phyloP scores from a whole-genome alignment of 2,113 vertebrate genomes.

The Calyptommatus sinebrachiatus region DNA sequence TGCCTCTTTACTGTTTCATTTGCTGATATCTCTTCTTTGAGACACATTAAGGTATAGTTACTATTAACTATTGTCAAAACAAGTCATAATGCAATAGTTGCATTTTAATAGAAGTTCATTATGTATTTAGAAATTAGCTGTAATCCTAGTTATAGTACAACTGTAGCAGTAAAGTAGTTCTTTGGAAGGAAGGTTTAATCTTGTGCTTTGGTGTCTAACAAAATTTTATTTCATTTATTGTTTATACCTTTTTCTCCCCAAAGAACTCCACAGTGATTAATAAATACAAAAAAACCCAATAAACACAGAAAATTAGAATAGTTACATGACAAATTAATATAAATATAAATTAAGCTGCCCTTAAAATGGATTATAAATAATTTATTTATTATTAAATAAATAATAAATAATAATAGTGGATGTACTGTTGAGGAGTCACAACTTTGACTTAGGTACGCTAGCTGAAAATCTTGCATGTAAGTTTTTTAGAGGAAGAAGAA shows the following conservation, averaged over 20 bases:
- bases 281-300: neutral
- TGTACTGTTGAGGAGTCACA: neutral
- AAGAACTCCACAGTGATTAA: neutral
- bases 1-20: conserved; percentile 64
- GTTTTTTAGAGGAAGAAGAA: neutral
- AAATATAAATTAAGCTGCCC: neutral
- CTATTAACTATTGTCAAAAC: conserved; percentile 51
- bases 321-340: neutral
- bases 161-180: conserved; percentile 5
- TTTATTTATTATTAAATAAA: too few species aligned
- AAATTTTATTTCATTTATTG: neutral
- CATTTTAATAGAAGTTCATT: conserved; percentile 29
- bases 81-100: conserved; percentile 41
- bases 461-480: neutral
- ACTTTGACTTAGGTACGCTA: neutral
- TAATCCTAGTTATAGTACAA: conserved; percentile 29
- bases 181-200: neutral
- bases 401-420: too few species aligned
- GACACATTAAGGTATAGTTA: conserved; percentile 64
- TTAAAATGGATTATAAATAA: too few species aligned
- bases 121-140: conserved; percentile 26
- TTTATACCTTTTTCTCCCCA: neutral
- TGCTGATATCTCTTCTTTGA: conserved; percentile 69
- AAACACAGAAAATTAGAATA: neutral
- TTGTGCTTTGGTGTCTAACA: conserved; percentile 2